Evolutionary conservation across 2,113 vertebrate species (phyloP).

Genomic region (Hemiscyllium ocellatum): DNA sequence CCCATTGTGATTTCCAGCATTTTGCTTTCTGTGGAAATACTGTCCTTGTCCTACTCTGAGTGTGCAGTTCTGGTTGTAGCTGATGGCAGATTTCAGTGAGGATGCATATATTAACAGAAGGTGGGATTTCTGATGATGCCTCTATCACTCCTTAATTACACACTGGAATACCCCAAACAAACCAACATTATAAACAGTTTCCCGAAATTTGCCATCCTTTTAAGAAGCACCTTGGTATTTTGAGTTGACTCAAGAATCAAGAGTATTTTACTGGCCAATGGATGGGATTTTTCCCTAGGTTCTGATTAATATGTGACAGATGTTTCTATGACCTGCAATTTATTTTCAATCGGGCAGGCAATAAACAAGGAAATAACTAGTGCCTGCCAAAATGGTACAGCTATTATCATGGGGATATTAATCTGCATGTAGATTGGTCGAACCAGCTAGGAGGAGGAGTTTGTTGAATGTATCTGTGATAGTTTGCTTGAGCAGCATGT

Average conservation of each 20-base stretch:
- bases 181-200: not conserved
- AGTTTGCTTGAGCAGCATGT: no score
- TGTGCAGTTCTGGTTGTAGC: no score
- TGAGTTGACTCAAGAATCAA: not conserved
- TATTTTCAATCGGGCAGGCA: slow-evolving; percentile 35
- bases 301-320: not conserved
- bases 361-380: no score
- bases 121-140: not conserved
- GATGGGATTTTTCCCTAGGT: not conserved
- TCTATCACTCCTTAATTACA: not conserved
- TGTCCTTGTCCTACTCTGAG: no score
- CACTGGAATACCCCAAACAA: not conserved
- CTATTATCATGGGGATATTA: no score
- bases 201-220: not conserved
- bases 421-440: no score
- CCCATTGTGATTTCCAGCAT: no score
- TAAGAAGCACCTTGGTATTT: not conserved
- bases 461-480: no score
- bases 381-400: no score
- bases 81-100: no score
- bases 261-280: not conserved
- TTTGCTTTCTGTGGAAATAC: no score
- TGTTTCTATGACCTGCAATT: not conserved
- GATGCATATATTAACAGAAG: not conserved
- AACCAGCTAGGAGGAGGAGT: no score